Evolutionary conservation across 2,888 invertebrate species (phyloP), one percentile per base, ranked within the genome.

Genomic region (Sycophila texana): DNA sequence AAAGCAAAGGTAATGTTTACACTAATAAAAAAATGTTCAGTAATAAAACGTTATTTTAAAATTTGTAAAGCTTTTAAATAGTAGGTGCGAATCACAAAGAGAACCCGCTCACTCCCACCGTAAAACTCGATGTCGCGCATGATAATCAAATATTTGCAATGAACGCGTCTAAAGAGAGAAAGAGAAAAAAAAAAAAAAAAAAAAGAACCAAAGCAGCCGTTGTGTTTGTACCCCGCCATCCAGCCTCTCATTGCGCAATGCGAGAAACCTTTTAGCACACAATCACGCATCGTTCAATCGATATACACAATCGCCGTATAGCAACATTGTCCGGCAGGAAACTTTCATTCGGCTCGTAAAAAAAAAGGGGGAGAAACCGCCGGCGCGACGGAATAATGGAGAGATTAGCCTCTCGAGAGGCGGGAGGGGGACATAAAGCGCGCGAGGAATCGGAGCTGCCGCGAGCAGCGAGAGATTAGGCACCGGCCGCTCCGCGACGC

Each of bases 181-280:
- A 30, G 30, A 30, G 30, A 30, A 30, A 7, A 30, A 30, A 30
- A 30, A 30, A 30, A 30, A 5, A 4, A 30, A 7, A n/a, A n/a
- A n/a, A n/a, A n/a, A n/a, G n/a, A n/a, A n/a, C n/a, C n/a, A n/a
- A n/a, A n/a, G n/a, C n/a, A n/a, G n/a, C n/a, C n/a, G n/a, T n/a
- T n/a, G 4, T 7, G 30, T 4, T 30, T 7, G 30, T 30, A 2
- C 30, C 30, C 30, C 30, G 30, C 30, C 39, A 39, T 10, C 10
- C 39, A 39, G 10, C 1, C 39, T 26, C 1, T 2, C 55, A 55
- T 68, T 68, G 39, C 55, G 30, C 55, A 68, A 68, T 53, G 16
- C 20, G n/a, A 68, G 18, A 57, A 57, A 70, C 57, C 70, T 58
- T 70, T 70, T 57, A 70, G 57, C 71, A n/a, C 49, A 49, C 70